These are phyloP conservation scores for Myanophis thanlyinensis DNA, from an alignment of 2,113 vertebrate species.

Conservation along the genomic window DNA sequence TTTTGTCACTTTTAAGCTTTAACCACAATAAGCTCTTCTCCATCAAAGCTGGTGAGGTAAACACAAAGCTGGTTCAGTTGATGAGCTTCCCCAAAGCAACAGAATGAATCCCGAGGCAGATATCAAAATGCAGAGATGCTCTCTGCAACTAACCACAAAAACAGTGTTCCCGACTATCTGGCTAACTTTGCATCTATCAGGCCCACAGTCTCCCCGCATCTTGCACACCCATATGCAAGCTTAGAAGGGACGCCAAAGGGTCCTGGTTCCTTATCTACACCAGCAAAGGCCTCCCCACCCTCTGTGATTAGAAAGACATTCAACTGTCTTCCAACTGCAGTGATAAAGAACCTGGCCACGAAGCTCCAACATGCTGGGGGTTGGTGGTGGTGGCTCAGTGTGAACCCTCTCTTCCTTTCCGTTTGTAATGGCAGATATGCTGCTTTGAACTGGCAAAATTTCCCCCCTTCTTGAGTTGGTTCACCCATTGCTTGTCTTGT, in stretches of 20 bases:
- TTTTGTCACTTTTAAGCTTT: neutral
- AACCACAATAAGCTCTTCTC: constrained; percentile 8
- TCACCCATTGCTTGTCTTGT: neutral
- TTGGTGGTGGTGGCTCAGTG: too few relatives aligned
- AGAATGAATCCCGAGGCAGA: neutral
- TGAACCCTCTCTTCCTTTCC: neutral
- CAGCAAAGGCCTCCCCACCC: constrained; percentile 58
- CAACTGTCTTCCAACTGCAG: constrained; percentile 68
- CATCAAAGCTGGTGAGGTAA: neutral
- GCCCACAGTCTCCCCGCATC: constrained; percentile 14
- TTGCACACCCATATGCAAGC: accelerated
- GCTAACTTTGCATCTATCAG: neutral
- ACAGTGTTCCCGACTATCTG: neutral
- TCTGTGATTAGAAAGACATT: constrained; percentile 44
- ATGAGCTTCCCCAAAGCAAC: neutral
- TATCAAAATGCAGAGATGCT: constrained; percentile 24
- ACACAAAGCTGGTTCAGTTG: neutral
- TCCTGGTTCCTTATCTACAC: constrained; percentile 45
- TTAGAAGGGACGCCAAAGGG: neutral
- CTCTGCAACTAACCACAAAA: constrained; percentile 46
- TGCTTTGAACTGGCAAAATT: neutral
- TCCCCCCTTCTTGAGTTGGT: neutral
- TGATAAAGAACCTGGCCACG: constrained; percentile 45
- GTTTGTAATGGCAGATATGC: neutral
- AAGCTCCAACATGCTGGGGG: neutral